Conservation (phyloP, 2,797 vertebrate genomes). For the Helarctos malayanus region DNA sequence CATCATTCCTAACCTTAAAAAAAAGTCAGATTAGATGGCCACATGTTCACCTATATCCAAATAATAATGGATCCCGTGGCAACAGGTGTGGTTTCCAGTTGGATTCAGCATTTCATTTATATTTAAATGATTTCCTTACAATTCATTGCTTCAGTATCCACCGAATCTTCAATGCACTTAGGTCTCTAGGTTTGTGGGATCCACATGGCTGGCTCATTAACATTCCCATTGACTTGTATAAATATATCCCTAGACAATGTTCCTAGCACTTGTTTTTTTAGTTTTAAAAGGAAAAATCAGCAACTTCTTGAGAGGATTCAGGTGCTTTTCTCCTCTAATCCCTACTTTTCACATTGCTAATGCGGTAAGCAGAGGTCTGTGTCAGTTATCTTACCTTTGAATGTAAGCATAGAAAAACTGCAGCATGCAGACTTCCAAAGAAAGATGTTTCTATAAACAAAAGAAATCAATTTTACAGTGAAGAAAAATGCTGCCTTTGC, state of each 20-base stretch:
- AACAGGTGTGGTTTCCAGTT: not conserved
- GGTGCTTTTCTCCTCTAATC: not conserved
- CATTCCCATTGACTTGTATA: not conserved
- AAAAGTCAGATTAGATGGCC: not conserved
- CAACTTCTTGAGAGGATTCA: conserved; percentile 16
- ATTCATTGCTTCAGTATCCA: conserved; percentile 34
- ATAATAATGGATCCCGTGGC: not conserved
- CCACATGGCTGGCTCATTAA: not conserved
- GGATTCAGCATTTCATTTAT: conserved; percentile 23
- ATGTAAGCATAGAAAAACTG: conserved; percentile 99
- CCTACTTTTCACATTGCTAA: not conserved
- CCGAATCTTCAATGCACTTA: not conserved
- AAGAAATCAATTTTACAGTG: conserved; percentile 70
- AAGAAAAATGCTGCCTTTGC: conserved; percentile 53
- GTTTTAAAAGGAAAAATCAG: not conserved
- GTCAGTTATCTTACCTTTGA: conserved; percentile 93
- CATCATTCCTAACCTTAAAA: not conserved
- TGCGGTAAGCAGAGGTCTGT: not conserved
- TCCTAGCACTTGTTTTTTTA: conserved; percentile 27
- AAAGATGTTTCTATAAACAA: conserved; percentile 96
- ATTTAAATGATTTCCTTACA: conserved; percentile 45
- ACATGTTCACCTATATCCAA: conserved; percentile 6
- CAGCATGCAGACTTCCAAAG: conserved; percentile 99
- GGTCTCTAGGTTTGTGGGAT: not conserved
- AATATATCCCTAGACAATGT: not conserved